Base-by-base conservation (phyloP, 2,888 invertebrate genomes). In the Andrena hattorfiana region DNA sequence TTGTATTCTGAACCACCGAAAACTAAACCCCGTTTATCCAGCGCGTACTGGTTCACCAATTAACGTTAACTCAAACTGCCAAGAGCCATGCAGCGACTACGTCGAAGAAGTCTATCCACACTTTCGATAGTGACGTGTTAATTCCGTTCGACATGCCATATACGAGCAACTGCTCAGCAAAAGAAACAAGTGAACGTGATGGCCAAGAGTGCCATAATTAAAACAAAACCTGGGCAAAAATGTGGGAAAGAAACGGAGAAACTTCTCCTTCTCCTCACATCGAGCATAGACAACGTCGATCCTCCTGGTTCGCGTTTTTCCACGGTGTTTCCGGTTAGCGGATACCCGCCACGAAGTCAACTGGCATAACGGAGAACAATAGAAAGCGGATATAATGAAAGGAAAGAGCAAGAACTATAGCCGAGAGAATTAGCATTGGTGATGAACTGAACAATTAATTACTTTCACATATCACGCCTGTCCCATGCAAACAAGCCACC, bases 291-390 rank as follows among this genome's bases (percentile, higher is more conserved):
- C 42, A 42, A 68, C 69, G 69, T 30, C 59, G 69, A 69, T 67
- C 23, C 63, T 70, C 59, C 70, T n/a, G 35, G 86, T 56, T 59
- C 64, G 63, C 56, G 67, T 56, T 68, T 71, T 79, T 86, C 68
- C 69, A 68, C 30, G 68, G 28, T 59, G 74, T 56, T 85, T 85
- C 85, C 84, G 84, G 84, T 64, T 74, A 83, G 84, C 83, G 75
- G 62, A 63, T 66, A 48, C 60, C 48, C 59, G 51, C 51, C 77
- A 68, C 59, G 70, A 66, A 86, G 77, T 16, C 84, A 84, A 54
- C 74, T 51, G 71, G 81, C 85, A 87, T 80, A 81, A 85, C 87
- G 85, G 64, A 62, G 81, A 85, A 85, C 85, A 85, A 85, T 86
- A 60, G 77, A 74, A 77, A 86, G 81, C 84, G 78, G 68, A 69